phyloP scores from a whole-genome alignment of 2,797 vertebrate species.

The Euphonia xanthogaster region DNA sequence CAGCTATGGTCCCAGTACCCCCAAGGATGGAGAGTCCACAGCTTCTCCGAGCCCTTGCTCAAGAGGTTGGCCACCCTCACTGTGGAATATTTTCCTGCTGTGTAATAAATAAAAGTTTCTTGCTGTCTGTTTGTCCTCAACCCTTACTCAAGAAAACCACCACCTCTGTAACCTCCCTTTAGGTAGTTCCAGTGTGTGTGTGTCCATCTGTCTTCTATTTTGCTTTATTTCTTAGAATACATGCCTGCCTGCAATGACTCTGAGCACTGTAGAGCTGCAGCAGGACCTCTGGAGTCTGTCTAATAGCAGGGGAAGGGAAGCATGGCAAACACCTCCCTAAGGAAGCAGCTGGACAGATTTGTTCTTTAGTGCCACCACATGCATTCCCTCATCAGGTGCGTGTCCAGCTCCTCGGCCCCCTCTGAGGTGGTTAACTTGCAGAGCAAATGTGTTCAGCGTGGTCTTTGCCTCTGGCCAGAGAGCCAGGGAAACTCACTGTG shows the following conservation, averaged over 20 bases:
- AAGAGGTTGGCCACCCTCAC: neutral
- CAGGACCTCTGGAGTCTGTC: neutral
- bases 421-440: neutral
- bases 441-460: neutral
- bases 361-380: neutral
- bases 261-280: neutral
- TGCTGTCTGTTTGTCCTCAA: neutral
- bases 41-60: neutral
- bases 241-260: neutral
- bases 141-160: neutral
- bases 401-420: accelerated
- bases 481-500: neutral
- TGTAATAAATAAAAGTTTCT: neutral
- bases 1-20: neutral
- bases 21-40: neutral
- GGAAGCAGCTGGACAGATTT: neutral
- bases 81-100: neutral
- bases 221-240: neutral
- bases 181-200: neutral
- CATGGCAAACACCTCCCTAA: neutral
- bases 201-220: neutral
- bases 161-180: neutral
- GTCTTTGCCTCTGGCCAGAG: neutral
- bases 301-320: neutral
- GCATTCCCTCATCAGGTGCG: accelerated